Conservation (phyloP, 1,140 invertebrate species). For the Cepaea nemoralis region DNA sequence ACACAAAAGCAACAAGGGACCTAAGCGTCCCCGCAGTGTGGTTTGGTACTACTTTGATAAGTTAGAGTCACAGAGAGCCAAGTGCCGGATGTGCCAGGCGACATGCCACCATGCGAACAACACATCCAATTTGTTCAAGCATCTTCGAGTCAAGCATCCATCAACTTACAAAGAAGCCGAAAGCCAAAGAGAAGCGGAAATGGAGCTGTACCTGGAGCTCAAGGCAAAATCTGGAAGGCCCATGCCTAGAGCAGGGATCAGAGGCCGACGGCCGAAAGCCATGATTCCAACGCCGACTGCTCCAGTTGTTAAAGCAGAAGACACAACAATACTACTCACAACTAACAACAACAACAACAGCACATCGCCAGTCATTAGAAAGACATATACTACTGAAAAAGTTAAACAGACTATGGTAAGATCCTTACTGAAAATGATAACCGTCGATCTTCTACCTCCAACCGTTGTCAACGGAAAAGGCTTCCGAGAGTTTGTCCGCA, state of each 20-base stretch:
- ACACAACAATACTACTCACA: neutral
- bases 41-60: constrained; percentile 38
- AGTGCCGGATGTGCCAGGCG: constrained; percentile 20
- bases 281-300: neutral
- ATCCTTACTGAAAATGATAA: constrained; percentile 29
- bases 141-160: constrained; percentile 30
- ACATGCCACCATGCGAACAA: constrained; percentile 35
- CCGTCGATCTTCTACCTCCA: constrained; percentile 12
- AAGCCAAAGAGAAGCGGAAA: constrained; percentile 23
- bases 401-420: constrained; percentile 25
- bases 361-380: neutral
- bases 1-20: constrained; percentile 11
- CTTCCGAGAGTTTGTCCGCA: constrained; percentile 25
- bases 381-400: constrained; percentile 21
- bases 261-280: constrained; percentile 10
- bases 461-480: constrained; percentile 24
- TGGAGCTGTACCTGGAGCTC: constrained; percentile 29
- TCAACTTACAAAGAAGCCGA: constrained; percentile 33
- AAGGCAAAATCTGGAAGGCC: constrained; percentile 26
- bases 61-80: constrained; percentile 27
- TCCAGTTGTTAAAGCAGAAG: constrained; percentile 26
- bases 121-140: constrained; percentile 35
- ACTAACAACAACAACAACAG: neutral
- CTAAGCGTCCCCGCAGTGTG: constrained; percentile 35
- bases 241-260: neutral